Conservation (phyloP, 2,888 invertebrate species). For the Erannis defoliaria region DNA sequence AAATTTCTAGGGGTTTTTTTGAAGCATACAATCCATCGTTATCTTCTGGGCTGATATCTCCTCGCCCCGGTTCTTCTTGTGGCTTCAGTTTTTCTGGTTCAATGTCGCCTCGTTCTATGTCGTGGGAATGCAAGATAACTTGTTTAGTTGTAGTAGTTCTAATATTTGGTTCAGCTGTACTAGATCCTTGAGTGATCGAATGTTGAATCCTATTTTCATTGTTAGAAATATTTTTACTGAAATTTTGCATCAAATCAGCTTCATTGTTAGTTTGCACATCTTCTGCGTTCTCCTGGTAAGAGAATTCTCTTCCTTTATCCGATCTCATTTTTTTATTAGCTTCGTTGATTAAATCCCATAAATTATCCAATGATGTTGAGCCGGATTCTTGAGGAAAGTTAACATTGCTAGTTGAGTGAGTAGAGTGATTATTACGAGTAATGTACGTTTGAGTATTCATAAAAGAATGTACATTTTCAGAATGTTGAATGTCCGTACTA, state of each 20-base stretch:
- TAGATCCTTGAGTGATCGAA: background rate
- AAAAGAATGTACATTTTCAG: slow-evolving; percentile 7
- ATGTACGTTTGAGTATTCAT: slow-evolving; percentile 15
- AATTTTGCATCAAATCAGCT: slow-evolving; percentile 1
- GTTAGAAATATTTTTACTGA: slow-evolving; percentile 6
- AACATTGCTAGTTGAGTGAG: slow-evolving; percentile 26
- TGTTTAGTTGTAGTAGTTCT: slow-evolving; percentile 22
- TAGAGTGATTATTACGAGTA: slow-evolving; percentile 29
- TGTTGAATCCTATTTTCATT: slow-evolving; percentile 10
- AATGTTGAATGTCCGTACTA: slow-evolving; percentile 2
- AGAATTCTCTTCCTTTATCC: slow-evolving; percentile 17
- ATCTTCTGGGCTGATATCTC: slow-evolving; percentile 57
- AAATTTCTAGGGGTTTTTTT: slow-evolving; percentile 13
- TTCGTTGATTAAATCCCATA: slow-evolving; percentile 54
- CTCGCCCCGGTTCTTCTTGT: slow-evolving; percentile 51
- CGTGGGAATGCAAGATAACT: slow-evolving; percentile 36
- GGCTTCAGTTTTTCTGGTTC: slow-evolving; percentile 26
- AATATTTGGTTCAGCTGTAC: slow-evolving; percentile 23
- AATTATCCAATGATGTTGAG: slow-evolving; percentile 42
- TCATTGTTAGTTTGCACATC: slow-evolving; percentile 3
- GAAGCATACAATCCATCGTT: slow-evolving; percentile 14
- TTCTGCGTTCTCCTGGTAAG: slow-evolving; percentile 2
- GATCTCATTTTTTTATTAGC: slow-evolving; percentile 48
- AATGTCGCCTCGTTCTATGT: slow-evolving; percentile 56
- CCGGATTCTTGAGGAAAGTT: slow-evolving; percentile 13